Conservation (phyloP, 2,797 vertebrate species). For the Pseudochirops cupreus region DNA sequence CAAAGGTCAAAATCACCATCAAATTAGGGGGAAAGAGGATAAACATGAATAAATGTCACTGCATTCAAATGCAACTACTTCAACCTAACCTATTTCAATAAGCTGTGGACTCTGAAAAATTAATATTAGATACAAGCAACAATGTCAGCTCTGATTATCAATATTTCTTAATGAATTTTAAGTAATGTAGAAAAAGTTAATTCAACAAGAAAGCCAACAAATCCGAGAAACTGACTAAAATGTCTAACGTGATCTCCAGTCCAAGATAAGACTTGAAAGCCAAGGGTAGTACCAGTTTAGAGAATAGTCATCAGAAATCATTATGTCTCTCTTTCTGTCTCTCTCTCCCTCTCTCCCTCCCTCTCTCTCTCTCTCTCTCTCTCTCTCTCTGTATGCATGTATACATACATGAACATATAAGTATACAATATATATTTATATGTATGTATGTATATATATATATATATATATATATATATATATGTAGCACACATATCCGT, state of each 20-base stretch:
- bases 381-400: background rate
- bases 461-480: too few relatives aligned
- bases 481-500: background rate
- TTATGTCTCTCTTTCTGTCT: background rate
- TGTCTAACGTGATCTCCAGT: background rate
- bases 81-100: background rate
- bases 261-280: background rate
- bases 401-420: background rate
- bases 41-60: background rate
- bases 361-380: background rate
- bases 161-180: background rate
- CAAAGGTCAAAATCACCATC: background rate
- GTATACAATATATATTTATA: too few relatives aligned
- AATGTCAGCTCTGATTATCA: background rate
- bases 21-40: background rate
- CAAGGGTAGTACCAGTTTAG: background rate
- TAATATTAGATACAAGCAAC: background rate
- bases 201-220: background rate
- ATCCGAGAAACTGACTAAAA: background rate
- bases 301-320: background rate
- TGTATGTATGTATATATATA: too few relatives aligned
- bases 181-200: background rate
- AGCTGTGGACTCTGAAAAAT: background rate
- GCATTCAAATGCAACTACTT: background rate
- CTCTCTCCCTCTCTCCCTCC: too few relatives aligned